A percentile compares a stretch with the other conserved stretches of the same genome.
Evolutionary conservation across 2,797 vertebrate genomes (phyloP).

Genomic region (Xiphorhynchus erythropygius): DNA sequence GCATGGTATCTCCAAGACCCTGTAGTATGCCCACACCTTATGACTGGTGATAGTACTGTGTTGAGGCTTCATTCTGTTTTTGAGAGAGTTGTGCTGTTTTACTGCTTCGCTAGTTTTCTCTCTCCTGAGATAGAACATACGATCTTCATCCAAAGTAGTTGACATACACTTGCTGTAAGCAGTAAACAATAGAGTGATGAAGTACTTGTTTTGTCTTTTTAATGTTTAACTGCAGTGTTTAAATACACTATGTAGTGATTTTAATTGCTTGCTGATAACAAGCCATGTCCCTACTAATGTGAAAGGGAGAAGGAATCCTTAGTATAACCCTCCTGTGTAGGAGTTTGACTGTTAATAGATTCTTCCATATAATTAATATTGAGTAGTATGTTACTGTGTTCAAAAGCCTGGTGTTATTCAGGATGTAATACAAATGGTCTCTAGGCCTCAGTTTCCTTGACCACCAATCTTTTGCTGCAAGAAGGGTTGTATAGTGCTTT

Average conservation of each 20-base stretch:
- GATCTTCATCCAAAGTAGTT: neutral
- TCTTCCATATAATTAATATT: neutral
- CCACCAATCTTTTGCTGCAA: neutral
- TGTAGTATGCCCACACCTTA: neutral
- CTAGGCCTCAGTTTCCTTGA: neutral
- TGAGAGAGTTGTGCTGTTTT: neutral
- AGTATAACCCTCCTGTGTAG: neutral
- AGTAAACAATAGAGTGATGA: neutral
- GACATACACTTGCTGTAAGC: neutral
- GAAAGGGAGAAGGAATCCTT: neutral
- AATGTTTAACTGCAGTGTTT: neutral
- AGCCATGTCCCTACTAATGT: neutral
- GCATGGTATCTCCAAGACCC: neutral
- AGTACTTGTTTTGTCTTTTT: neutral
- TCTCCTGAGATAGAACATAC: neutral
- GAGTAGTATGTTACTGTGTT: neutral
- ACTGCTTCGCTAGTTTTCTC: neutral
- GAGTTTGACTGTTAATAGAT: neutral
- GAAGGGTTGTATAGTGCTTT: neutral
- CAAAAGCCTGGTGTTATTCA: neutral
- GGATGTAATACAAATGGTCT: neutral
- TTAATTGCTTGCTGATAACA: neutral
- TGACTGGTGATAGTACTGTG: neutral
- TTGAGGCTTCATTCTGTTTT: neutral
- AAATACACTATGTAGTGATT: neutral